Percentiles rank a stretch among this genome's conserved stretches.
These are phyloP conservation scores for Stenotaenia linearis DNA, from an alignment of 2,888 invertebrate species.

Conservation along the genomic window DNA sequence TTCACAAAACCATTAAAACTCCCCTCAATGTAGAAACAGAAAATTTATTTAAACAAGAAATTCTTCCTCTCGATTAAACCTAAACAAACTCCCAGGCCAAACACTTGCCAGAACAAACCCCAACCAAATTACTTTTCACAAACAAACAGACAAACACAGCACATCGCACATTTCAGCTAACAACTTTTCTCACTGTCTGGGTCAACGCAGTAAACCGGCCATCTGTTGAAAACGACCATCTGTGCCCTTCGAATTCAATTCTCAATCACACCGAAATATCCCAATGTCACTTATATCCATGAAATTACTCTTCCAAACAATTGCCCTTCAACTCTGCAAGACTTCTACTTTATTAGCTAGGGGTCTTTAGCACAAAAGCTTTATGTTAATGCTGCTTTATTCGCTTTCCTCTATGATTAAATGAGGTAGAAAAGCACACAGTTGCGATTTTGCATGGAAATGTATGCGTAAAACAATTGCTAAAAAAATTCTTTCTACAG, in stretches of 20 bases:
- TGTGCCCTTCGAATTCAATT: constrained; percentile 13
- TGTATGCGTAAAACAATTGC: neutral
- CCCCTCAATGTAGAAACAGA: neutral
- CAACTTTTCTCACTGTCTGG: constrained; percentile 8
- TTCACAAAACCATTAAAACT: too few species aligned
- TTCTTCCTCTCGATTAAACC: neutral
- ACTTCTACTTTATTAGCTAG: neutral
- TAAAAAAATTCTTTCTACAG: neutral
- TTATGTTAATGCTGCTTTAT: neutral
- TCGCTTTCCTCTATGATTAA: neutral
- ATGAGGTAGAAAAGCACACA: neutral
- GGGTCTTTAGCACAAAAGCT: neutral
- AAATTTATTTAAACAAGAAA: neutral
- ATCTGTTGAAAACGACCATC: constrained; percentile 15
- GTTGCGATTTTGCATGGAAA: neutral
- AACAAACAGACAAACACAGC: neutral
- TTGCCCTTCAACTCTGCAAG: neutral
- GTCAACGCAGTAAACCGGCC: neutral
- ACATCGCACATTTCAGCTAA: neutral
- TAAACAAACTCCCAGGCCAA: neutral
- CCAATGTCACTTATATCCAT: neutral
- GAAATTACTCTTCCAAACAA: neutral
- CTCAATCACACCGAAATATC: neutral
- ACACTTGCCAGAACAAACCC: constrained; percentile 1
- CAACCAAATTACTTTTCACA: neutral